These are phyloP conservation scores for Therioaphis trifolii DNA, from an alignment of 2,888 invertebrate species.

Conservation along the genomic window DNA sequence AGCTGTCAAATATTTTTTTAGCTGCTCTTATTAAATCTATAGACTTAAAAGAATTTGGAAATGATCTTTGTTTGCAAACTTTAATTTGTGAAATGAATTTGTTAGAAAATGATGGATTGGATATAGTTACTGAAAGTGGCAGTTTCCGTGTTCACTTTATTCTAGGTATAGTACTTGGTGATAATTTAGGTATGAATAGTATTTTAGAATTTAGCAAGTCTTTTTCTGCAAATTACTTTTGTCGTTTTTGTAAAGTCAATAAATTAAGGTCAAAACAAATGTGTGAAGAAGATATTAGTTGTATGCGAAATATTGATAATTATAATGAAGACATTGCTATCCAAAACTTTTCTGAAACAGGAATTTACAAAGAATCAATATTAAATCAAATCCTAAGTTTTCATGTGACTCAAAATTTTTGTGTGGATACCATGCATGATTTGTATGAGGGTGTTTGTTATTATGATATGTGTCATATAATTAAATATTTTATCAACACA, in stretches of 20 bases:
- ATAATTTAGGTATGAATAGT: no score
- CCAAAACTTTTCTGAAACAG: neutral
- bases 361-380: neutral
- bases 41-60: neutral
- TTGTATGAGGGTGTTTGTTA: no score
- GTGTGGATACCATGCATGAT: neutral
- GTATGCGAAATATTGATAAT: neutral
- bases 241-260: no score
- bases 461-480: no score
- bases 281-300: neutral
- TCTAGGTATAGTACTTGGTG: neutral
- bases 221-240: no score
- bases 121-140: neutral
- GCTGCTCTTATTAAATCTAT: neutral
- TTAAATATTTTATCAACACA: no score
- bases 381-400: neutral
- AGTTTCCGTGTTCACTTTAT: neutral
- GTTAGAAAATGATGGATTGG: neutral
- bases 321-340: neutral
- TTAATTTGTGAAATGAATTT: neutral
- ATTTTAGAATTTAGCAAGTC: no score
- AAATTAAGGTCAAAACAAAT: neutral
- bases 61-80: neutral
- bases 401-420: conserved; percentile 3
- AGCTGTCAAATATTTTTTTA: neutral